A percentile compares a stretch with the other conserved stretches of the same genome.
Conservation (phyloP, 64 coral and sea anemone species). For the Montipora efflorescens region DNA sequence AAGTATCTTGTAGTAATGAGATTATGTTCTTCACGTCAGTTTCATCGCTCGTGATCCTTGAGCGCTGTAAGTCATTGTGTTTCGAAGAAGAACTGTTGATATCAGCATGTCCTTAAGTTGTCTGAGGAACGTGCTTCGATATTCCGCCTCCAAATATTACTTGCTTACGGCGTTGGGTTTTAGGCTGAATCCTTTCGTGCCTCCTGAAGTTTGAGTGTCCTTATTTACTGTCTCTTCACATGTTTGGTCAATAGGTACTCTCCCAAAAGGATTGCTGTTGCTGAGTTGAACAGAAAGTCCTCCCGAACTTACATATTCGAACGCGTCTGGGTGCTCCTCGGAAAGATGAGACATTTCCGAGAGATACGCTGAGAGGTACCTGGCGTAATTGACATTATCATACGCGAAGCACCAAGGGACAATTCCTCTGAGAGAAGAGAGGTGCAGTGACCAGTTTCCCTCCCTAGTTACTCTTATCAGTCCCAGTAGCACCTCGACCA, state of each 20-base stretch:
- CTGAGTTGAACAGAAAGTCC: slow-evolving; percentile 75
- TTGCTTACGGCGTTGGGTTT: slow-evolving; percentile 59
- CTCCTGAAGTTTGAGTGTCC: too few species aligned
- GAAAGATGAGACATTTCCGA: slow-evolving; percentile 53
- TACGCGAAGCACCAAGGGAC: slow-evolving; percentile 77
- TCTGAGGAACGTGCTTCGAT: neutral
- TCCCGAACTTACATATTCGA: slow-evolving; percentile 56
- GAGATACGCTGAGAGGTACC: slow-evolving; percentile 64
- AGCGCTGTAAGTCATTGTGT: slow-evolving; percentile 59
- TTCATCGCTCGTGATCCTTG: slow-evolving; percentile 71
- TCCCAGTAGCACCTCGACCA: too few species aligned
- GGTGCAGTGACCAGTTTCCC: slow-evolving; percentile 61
- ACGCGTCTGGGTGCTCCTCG: slow-evolving; percentile 40
- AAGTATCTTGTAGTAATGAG: slow-evolving; percentile 11
- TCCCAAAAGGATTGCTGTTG: too few species aligned
- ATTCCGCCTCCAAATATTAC: slow-evolving; percentile 68
- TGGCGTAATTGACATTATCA: slow-evolving; percentile 78
- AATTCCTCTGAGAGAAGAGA: neutral
- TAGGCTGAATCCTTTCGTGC: slow-evolving; percentile 10
- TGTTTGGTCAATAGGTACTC: too few species aligned
- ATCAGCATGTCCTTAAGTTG: slow-evolving; percentile 15
- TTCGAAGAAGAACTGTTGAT: neutral
- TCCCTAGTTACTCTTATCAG: slow-evolving; percentile 22
- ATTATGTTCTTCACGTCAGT: slow-evolving; percentile 42
- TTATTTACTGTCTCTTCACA: too few species aligned